phyloP scores from a whole-genome alignment of 2,888 invertebrate genomes.

The Cosmopolites sordidus region DNA sequence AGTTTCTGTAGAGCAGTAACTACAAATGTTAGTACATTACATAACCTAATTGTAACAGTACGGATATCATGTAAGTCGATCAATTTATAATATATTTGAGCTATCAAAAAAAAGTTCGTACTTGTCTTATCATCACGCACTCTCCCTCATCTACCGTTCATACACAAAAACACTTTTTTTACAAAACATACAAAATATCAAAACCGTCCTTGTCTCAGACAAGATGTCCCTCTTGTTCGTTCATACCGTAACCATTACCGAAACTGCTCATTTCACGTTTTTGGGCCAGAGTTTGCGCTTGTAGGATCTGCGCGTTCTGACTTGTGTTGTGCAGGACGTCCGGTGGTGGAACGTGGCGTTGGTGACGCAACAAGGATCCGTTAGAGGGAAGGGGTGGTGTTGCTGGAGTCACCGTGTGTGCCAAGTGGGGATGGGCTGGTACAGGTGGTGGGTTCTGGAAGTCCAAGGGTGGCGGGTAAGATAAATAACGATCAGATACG shows the following conservation, averaged over 20 bases:
- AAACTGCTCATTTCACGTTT: constrained; percentile 48
- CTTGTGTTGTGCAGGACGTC: constrained; percentile 49
- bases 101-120: no score
- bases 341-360: constrained; percentile 44
- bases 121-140: not conserved
- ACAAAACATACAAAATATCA: constrained; percentile 43
- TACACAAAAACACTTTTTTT: constrained; percentile 25
- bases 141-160: not conserved
- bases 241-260: constrained; percentile 49
- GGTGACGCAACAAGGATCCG: constrained; percentile 44
- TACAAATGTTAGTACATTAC: no score
- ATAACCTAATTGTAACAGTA: no score
- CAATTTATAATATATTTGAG: no score
- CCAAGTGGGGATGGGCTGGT: constrained; percentile 45
- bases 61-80: no score
- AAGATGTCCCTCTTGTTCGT: constrained; percentile 50
- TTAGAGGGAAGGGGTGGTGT: constrained; percentile 47
- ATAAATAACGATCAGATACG: constrained; percentile 76
- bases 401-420: constrained; percentile 49
- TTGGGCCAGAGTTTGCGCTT: constrained; percentile 47
- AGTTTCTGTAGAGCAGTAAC: no score
- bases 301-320: constrained; percentile 47
- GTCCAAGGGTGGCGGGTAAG: constrained; percentile 71
- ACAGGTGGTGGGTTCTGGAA: constrained; percentile 52
- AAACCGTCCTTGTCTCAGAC: constrained; percentile 48